Conservation (phyloP, 2,797 vertebrate species). For the Platalea minor region DNA sequence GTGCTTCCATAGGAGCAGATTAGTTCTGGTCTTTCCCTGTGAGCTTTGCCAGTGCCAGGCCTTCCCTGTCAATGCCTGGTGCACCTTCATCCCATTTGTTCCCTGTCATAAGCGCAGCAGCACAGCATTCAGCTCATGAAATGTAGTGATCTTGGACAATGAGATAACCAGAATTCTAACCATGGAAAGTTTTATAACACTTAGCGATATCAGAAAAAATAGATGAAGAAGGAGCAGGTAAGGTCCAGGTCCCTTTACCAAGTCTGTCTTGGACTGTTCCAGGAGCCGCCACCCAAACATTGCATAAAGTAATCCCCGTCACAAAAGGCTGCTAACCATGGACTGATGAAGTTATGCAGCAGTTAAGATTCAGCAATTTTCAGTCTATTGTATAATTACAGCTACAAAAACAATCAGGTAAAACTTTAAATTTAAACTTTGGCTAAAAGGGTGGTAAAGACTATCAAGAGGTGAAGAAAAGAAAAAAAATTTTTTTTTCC, state of each 20-base stretch:
- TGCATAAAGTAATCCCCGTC: fast-evolving
- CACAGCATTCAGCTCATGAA: not conserved
- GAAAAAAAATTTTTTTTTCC: not conserved
- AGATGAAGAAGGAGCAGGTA: not conserved
- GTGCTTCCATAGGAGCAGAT: not conserved
- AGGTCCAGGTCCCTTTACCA: not conserved
- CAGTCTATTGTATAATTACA: not conserved
- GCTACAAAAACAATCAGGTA: not conserved
- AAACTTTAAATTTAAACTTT: not conserved
- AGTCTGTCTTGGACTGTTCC: not conserved
- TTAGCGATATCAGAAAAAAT: not conserved
- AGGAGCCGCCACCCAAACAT: not conserved
- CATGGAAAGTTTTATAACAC: not conserved
- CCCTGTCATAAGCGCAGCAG: not conserved
- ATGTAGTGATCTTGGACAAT: not conserved
- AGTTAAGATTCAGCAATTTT: not conserved
- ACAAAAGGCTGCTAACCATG: not conserved
- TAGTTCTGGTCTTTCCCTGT: not conserved
- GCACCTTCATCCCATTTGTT: not conserved
- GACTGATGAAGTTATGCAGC: not conserved
- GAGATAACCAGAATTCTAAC: not conserved
- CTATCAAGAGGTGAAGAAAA: not conserved
- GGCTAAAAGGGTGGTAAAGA: not conserved
- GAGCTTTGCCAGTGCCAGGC: not conserved
- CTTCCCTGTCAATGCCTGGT: not conserved